Evolutionary conservation across 2,888 invertebrate genomes (phyloP), one percentile per base, ranked within the genome.

Genomic region (Heliconius aoede): DNA sequence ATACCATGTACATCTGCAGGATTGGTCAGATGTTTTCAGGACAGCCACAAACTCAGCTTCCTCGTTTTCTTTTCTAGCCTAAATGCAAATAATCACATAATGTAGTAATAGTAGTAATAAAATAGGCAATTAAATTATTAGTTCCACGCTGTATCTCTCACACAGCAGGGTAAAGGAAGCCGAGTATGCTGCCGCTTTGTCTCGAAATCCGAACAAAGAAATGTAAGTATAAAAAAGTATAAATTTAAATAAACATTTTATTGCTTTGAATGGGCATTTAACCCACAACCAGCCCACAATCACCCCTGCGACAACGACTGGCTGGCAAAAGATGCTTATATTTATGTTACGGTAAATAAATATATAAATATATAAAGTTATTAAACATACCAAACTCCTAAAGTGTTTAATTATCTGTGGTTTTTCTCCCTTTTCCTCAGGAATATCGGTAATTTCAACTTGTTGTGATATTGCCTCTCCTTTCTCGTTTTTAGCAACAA

Each of bases 401-500:
- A 98, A 95, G 84, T 96, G 96, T 85, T 97, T 96, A 79, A 95
- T 95, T 82, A 98, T 96, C 88, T 97, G 97, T 7, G 98, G 98
- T 86, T 97, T 97, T 73, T 96, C 96, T 65, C 97, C 96, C 89
- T 97, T 96, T 80, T 96, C 96, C 83, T 96, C 96, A 3, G 97
- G 97, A 83, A 98, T 96, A 81, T 98, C 98, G 71, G 96, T 96
- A 73, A 98, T 96, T 89, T 98, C 97, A 5, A 98, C 98, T 77
- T 96, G 95, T 90, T 98, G 98, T 36, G 98, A 98, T 21, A 96
- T 96, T 21, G 98, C 98, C 90, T 98, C 98, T 81, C 98, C 98
- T 90, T 98, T 98, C 85, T 98, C 98, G 89, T 98, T 98, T 88
- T 97, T 98, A 32, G 98, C 98, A 9, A 98, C 96, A 83, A 98